Base-by-base conservation (phyloP, 2,888 invertebrate species). In the Steromphala cineraria region DNA sequence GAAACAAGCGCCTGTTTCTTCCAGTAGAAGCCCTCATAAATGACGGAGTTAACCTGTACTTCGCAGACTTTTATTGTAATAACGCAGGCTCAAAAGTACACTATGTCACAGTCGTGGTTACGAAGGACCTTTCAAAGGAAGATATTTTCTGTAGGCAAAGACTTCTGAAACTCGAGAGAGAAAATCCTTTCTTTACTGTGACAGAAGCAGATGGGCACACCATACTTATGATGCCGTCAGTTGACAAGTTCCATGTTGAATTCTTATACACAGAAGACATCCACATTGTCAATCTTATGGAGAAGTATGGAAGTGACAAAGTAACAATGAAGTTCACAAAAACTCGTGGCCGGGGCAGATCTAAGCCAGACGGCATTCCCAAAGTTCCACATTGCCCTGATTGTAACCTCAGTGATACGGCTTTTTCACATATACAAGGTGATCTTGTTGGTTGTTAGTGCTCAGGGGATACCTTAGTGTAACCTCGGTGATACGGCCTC, bases 11-110 rank as follows among this genome's bases (percentile, higher is more conserved):
- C 40, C 24, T 85, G 17, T 78, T 81, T 56, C 77, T 84, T 24
- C 81, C 80, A 5, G 78, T 81, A 15, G 5, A 40, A 2, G 13
- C 36, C 13, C 56, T 85, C 13, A 55, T 85, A 2, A 31, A 78
- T 13, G 15, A 8, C 7, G 21, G 24, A 24, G 71, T n/a, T 8
- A 82, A 85, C 24, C 79, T 92, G 78, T 93, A 93, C 80, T 93
- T 93, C 80, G 87, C 90, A 21, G 92, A 93, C 81, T 93, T 92
- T 86, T 93, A 93, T 84, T 93, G 93, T 84, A 91, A 90, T 85
- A 85, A 86, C 67, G 75, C 79, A n/a, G 83, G 84, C 5, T 46
- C 46, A 46, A 46, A 46, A 10, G 46, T 46, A 8, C 93, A 93
- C 84, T 92, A 92, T 80, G 88, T 92, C n/a, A 92, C 92, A 0